Conservation (phyloP, 1,140 invertebrate genomes). For the Amphibalanus amphitrite region DNA sequence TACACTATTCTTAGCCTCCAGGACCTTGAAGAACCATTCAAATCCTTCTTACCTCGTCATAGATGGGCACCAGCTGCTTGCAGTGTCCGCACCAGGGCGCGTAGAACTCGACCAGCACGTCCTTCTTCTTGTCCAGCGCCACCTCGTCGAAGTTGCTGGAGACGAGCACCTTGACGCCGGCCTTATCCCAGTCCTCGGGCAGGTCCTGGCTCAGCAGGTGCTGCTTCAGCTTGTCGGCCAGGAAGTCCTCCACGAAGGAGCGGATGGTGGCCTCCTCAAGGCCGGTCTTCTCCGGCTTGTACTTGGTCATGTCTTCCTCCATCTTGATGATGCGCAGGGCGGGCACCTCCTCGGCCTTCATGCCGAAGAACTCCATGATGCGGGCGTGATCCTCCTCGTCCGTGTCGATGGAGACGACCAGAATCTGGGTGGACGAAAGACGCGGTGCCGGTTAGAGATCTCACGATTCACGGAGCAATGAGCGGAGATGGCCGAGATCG, state of each 20-base stretch:
- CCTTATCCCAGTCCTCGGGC: slow-evolving; percentile 93
- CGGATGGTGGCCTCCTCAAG: slow-evolving; percentile 55
- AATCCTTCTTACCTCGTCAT: slow-evolving; percentile 40
- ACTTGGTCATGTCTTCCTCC: slow-evolving; percentile 97
- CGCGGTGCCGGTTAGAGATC: too few species aligned
- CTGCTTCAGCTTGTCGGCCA: slow-evolving; percentile 83
- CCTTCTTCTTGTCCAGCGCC: slow-evolving; percentile 69
- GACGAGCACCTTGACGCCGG: slow-evolving; percentile 83
- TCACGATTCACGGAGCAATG: too few species aligned
- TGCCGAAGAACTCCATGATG: slow-evolving; percentile 98
- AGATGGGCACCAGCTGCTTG: slow-evolving; percentile 90
- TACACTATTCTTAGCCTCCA: too few species aligned
- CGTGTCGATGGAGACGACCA: slow-evolving; percentile 89
- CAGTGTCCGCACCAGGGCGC: slow-evolving; percentile 90
- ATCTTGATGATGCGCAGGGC: slow-evolving; percentile 81
- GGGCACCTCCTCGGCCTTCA: slow-evolving; percentile 55
- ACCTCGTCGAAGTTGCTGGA: slow-evolving; percentile 92
- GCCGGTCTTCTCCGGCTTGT: slow-evolving; percentile 69
- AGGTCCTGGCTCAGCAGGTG: slow-evolving; percentile 86
- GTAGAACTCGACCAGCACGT: slow-evolving; percentile 97
- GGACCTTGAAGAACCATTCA: background rate
- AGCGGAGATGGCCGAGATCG: too few species aligned
- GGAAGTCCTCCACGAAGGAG: slow-evolving; percentile 68
- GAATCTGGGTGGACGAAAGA: slow-evolving; percentile 26
- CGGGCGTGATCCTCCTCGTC: slow-evolving; percentile 90